phyloP scores from a whole-genome alignment of 2,797 vertebrate species.

The Gephyroberyx darwinii region DNA sequence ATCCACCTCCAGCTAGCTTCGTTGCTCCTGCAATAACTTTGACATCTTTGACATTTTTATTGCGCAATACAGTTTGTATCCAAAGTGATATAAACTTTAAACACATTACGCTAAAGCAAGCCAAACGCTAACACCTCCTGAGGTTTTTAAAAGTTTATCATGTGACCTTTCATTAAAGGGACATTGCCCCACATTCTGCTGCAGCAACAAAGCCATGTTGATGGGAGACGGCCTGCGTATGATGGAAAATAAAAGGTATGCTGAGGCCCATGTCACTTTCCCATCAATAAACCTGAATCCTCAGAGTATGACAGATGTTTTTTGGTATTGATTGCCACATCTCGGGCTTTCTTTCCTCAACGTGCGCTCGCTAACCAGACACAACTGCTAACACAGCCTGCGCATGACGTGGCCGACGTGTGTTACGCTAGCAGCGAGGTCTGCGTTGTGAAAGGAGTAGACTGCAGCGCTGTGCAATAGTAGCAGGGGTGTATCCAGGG shows the following conservation, averaged over 20 bases:
- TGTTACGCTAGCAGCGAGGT: background rate
- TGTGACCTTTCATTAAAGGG: slow-evolving; percentile 9
- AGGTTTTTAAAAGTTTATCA: slow-evolving; percentile 12
- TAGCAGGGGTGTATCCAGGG: slow-evolving; percentile 8
- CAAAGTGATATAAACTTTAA: slow-evolving; percentile 32
- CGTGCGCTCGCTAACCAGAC: background rate
- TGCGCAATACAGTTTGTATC: slow-evolving; percentile 21
- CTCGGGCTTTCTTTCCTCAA: background rate
- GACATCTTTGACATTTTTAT: slow-evolving; percentile 37
- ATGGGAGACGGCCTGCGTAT: background rate
- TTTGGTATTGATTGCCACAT: background rate
- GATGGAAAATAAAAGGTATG: background rate
- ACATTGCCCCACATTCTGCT: background rate
- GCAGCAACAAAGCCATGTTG: background rate
- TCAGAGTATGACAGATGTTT: background rate
- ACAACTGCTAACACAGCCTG: background rate
- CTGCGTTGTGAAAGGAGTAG: background rate
- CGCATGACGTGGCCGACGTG: background rate
- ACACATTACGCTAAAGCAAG: slow-evolving; percentile 38
- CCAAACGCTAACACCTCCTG: slow-evolving; percentile 30
- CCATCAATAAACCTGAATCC: background rate
- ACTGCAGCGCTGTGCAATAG: background rate
- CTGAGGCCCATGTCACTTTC: background rate
- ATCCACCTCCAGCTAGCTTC: background rate
- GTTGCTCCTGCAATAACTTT: slow-evolving; percentile 46